phyloP scores from a whole-genome alignment of 2,113 vertebrate species.

The Podiceps cristatus region DNA sequence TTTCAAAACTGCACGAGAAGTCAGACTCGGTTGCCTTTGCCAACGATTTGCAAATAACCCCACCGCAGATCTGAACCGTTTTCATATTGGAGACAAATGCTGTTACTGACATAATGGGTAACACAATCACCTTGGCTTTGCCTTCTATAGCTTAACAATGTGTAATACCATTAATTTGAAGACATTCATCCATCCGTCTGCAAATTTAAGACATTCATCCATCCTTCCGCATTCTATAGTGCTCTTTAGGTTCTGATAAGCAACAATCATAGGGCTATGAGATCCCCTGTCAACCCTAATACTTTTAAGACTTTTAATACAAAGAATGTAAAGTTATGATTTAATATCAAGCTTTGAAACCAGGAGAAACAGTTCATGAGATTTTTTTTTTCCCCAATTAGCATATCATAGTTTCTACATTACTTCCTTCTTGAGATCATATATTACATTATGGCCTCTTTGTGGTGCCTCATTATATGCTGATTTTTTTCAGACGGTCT shows the following conservation, averaged over 20 bases:
- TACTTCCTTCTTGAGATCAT: slow-evolving; percentile 23
- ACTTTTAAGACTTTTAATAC: slow-evolving; percentile 80
- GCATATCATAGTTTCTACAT: slow-evolving; percentile 61
- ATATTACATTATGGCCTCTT: slow-evolving; percentile 90
- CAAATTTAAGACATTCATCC: slow-evolving; percentile 71
- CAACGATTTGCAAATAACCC: slow-evolving; percentile 34
- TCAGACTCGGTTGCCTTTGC: slow-evolving; percentile 27
- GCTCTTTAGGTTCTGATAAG: slow-evolving; percentile 70
- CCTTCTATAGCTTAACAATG: slow-evolving; percentile 54
- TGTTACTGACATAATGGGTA: slow-evolving; percentile 62
- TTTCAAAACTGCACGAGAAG: slow-evolving; percentile 50
- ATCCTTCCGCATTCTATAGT: slow-evolving; percentile 72
- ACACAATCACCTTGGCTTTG: slow-evolving; percentile 46
- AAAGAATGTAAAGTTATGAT: slow-evolving; percentile 81
- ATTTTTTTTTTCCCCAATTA: slow-evolving; percentile 74
- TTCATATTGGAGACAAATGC: neutral
- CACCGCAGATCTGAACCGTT: neutral
- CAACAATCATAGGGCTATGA: slow-evolving; percentile 73
- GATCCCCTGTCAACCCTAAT: slow-evolving; percentile 72
- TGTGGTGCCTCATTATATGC: slow-evolving; percentile 99
- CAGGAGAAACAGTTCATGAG: slow-evolving; percentile 80
- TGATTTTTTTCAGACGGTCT: slow-evolving; percentile 99
- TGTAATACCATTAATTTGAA: slow-evolving; percentile 58
- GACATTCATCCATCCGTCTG: slow-evolving; percentile 69
- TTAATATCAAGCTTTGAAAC: slow-evolving; percentile 82